phyloP scores from a whole-genome alignment of 1,140 invertebrate genomes.

The Eufriesea mexicana region DNA sequence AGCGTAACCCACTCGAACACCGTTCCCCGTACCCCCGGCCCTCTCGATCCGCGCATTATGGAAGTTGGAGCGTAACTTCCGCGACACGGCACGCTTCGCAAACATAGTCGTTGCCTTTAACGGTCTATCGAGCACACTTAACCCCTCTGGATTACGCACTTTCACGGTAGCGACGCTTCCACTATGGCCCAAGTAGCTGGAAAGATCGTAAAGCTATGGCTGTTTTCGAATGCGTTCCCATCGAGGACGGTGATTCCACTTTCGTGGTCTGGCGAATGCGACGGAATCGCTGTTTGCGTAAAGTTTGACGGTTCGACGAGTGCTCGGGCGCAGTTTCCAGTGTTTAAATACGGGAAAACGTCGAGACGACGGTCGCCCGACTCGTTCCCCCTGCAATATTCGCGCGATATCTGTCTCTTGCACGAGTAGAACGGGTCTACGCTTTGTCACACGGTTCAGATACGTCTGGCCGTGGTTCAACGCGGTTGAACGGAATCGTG shows the following conservation, averaged over 20 bases:
- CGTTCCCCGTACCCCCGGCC: background rate
- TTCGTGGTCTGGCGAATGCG: background rate
- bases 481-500: background rate
- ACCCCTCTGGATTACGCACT: slow-evolving; percentile 45
- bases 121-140: slow-evolving; percentile 57
- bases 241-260: background rate
- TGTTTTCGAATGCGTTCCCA: slow-evolving; percentile 2
- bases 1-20: slow-evolving; percentile 15
- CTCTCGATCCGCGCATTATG: slow-evolving; percentile 23
- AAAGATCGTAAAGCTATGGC: slow-evolving; percentile 4
- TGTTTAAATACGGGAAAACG: background rate
- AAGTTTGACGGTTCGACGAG: slow-evolving; percentile 3
- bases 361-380: background rate
- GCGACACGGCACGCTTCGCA: slow-evolving; percentile 39
- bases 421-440: too few species aligned
- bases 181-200: background rate
- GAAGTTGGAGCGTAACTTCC: slow-evolving; percentile 30
- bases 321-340: background rate
- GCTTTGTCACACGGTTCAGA: too few species aligned
- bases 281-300: background rate
- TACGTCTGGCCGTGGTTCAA: background rate
- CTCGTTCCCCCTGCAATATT: background rate
- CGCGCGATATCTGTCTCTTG: background rate
- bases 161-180: background rate
- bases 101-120: slow-evolving; percentile 60